These are phyloP conservation scores for Choloepus hoffmanni DNA, from an alignment of 2,113 vertebrate species.

Conservation along the genomic window DNA sequence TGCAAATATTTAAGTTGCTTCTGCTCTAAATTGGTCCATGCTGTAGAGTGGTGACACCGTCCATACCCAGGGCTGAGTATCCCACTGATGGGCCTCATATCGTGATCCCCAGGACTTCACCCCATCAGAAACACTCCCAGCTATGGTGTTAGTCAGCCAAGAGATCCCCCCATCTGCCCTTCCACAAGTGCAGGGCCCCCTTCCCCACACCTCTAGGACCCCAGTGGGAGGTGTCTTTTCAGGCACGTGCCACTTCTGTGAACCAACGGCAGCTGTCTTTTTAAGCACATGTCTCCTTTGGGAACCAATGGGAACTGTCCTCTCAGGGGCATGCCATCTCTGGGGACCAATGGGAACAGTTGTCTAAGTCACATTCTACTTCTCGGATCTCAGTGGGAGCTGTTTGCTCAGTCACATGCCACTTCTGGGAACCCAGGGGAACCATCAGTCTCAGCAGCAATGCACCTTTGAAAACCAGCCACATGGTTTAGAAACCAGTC, in stretches of 20 bases:
- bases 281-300: not conserved
- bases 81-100: not conserved
- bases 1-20: constrained; percentile 74
- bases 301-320: not conserved
- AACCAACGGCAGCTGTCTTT: not conserved
- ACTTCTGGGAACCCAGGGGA: not conserved
- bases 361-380: not conserved
- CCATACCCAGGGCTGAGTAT: accelerated
- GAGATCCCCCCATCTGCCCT: too few relatives aligned
- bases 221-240: not conserved
- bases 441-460: accelerated
- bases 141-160: accelerated
- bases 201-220: not conserved
- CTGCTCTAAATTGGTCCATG: constrained; percentile 46
- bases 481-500: not conserved
- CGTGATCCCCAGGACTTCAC: too few relatives aligned
- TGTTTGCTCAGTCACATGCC: not conserved
- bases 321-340: not conserved
- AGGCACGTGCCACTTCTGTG: not conserved
- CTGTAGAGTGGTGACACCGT: not conserved
- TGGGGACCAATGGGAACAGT: too few relatives aligned
- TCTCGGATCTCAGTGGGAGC: not conserved
- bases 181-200: accelerated
- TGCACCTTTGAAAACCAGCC: not conserved
- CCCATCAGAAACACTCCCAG: not conserved